Evolutionary conservation across 2,797 vertebrate genomes (phyloP).

Genomic region (Anomalospiza imberbis): DNA sequence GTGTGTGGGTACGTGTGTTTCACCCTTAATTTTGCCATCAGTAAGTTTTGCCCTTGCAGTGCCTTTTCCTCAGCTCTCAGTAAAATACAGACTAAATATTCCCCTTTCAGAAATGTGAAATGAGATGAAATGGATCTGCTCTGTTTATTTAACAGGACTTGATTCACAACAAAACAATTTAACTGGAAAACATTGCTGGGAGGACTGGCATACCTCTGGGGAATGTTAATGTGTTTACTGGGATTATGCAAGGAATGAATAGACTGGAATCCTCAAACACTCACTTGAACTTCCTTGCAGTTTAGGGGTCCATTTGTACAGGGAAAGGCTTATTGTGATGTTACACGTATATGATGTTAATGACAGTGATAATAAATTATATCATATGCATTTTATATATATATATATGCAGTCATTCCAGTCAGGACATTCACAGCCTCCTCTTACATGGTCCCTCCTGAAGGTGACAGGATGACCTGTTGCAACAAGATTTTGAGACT

Average conservation of each 20-base stretch:
- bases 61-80: not conserved
- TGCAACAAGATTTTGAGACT: not conserved
- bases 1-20: rapidly evolving
- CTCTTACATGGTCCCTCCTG: not conserved
- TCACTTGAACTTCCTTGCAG: not conserved
- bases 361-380: not conserved
- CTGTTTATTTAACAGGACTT: not conserved
- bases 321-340: not conserved
- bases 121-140: not conserved
- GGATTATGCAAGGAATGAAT: not conserved
- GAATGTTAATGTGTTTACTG: not conserved
- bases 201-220: not conserved
- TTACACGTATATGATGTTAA: not conserved
- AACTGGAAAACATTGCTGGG: not conserved
- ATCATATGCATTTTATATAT: not conserved
- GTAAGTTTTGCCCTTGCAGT: not conserved
- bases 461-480: not conserved
- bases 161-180: not conserved
- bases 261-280: not conserved
- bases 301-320: not conserved
- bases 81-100: not conserved
- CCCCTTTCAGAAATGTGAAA: not conserved
- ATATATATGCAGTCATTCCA: not conserved
- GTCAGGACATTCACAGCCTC: not conserved
- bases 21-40: not conserved